Conservation (phyloP, 1,140 invertebrate genomes). For the Dendroctonus ponderosae region DNA sequence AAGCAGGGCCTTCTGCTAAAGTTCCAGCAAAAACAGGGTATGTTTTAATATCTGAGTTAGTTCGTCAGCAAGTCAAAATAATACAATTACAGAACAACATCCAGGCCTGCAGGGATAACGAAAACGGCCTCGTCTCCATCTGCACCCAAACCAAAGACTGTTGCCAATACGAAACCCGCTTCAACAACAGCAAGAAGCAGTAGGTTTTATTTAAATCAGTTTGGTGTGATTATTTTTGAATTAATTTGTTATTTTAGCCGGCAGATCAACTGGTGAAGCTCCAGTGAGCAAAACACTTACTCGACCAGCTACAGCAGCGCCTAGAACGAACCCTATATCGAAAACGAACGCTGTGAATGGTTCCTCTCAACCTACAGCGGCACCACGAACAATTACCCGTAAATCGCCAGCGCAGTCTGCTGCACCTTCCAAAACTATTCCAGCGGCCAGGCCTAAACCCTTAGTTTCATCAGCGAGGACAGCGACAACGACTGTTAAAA, state of each 20-base stretch:
- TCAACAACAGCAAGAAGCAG: constrained; percentile 54
- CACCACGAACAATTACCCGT: constrained; percentile 13
- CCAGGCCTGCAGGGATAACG: constrained; percentile 36
- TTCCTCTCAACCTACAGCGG: constrained; percentile 19
- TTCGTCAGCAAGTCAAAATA: not conserved
- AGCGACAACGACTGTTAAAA: not conserved
- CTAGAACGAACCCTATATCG: constrained; percentile 20
- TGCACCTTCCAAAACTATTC: not conserved
- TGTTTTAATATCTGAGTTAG: not conserved
- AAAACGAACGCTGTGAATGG: constrained; percentile 18
- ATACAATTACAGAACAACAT: constrained; percentile 22
- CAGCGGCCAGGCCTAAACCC: not conserved
- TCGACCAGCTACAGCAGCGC: constrained; percentile 20
- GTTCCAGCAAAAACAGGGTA: constrained; percentile 32
- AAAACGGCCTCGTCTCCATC: constrained; percentile 38
- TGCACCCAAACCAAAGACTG: constrained; percentile 32
- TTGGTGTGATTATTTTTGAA: not conserved
- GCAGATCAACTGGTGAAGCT: constrained; percentile 31
- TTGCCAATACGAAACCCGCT: constrained; percentile 50
- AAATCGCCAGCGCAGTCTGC: constrained; percentile 2
- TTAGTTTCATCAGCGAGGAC: not conserved
- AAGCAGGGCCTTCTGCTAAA: constrained; percentile 18
- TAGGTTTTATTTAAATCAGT: not conserved
- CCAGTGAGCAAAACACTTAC: constrained; percentile 20
- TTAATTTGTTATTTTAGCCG: constrained; percentile 15